These are phyloP conservation scores for Imbricaverruca yamaguchii DNA, from an alignment of 2,888 invertebrate species.

Conservation along the genomic window DNA sequence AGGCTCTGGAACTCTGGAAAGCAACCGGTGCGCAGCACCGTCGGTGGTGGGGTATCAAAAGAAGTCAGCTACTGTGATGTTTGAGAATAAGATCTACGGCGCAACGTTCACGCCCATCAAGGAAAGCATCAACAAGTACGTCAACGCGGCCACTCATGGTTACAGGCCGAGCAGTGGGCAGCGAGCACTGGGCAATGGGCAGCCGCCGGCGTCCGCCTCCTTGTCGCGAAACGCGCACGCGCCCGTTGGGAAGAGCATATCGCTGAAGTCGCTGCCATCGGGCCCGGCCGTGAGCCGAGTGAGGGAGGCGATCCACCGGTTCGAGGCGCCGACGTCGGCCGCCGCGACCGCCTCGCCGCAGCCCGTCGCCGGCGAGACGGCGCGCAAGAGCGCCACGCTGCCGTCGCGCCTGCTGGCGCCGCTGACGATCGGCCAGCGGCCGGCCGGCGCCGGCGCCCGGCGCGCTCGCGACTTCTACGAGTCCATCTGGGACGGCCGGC, in stretches of 20 bases:
- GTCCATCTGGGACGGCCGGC: constrained; percentile 89
- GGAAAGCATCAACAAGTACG: neutral
- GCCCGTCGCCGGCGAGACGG: neutral
- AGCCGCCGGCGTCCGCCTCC: neutral
- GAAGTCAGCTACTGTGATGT: neutral
- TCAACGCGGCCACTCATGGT: neutral
- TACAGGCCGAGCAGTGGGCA: neutral
- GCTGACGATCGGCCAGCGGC: constrained; percentile 23
- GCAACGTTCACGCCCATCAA: neutral
- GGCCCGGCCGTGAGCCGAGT: neutral
- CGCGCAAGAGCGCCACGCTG: neutral
- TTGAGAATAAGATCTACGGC: neutral
- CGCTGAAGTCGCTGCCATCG: neutral
- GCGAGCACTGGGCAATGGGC: neutral
- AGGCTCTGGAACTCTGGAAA: neutral
- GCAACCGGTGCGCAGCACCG: neutral
- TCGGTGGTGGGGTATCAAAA: neutral
- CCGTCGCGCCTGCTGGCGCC: neutral
- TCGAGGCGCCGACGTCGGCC: neutral
- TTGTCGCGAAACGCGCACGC: neutral
- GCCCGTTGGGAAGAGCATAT: neutral
- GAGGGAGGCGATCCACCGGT: neutral
- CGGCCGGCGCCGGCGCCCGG: constrained; percentile 47
- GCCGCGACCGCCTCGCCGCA: neutral
- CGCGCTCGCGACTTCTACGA: constrained; percentile 75